A percentile compares a stretch with the other conserved stretches of the same genome.
Evolutionary conservation across 2,797 vertebrate genomes (phyloP).

Genomic region (Triplophysa bombifrons): DNA sequence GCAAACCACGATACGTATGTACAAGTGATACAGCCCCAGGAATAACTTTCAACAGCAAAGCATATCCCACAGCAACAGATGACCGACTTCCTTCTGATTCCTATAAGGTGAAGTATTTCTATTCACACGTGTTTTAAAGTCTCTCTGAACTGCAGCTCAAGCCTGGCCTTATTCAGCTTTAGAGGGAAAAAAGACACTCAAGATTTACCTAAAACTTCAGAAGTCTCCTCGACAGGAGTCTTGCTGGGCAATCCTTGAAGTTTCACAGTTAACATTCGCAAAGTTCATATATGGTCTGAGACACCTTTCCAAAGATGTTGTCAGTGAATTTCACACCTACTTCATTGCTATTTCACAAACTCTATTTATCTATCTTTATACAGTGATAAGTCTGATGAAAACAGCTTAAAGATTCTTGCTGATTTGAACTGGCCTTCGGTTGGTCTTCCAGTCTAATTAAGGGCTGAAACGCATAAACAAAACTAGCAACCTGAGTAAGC

Average conservation of each 20-base stretch:
- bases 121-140: conserved; percentile 73
- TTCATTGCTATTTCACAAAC: conserved; percentile 14
- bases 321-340: conserved; percentile 10
- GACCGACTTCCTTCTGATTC: conserved; percentile 44
- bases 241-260: conserved; percentile 39
- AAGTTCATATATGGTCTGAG: conserved; percentile 37
- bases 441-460: too few species aligned
- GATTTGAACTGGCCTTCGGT: too few species aligned
- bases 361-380: not conserved
- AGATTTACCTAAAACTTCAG: conserved; percentile 61
- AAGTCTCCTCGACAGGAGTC: conserved; percentile 41
- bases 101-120: conserved; percentile 69
- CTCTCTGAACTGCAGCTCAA: conserved; percentile 71
- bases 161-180: conserved; percentile 55
- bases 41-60: not conserved
- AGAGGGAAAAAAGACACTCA: conserved; percentile 30
- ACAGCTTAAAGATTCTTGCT: too few species aligned
- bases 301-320: conserved; percentile 27
- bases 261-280: conserved; percentile 33
- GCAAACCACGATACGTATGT: conserved; percentile 1
- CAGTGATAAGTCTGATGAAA: not conserved
- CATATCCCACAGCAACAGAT: not conserved
- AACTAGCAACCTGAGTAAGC: too few species aligned
- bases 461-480: too few species aligned
- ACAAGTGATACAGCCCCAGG: not conserved